phyloP scores from a whole-genome alignment of 2,113 vertebrate species.

The Heterocephalus glaber region DNA sequence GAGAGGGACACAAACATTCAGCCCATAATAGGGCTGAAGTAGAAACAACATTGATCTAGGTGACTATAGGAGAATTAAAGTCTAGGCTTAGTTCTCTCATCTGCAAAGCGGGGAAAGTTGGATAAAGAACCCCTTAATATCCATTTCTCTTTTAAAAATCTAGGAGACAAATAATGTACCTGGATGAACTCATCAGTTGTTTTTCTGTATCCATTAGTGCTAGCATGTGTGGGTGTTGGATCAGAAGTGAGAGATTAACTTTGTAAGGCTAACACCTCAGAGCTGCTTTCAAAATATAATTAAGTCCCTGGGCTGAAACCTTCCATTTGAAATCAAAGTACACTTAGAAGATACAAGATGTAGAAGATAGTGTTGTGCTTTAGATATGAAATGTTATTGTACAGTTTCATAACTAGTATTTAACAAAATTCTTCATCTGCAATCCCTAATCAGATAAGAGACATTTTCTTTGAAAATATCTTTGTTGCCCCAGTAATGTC shows the following conservation, averaged over 20 bases:
- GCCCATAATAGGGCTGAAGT: background rate
- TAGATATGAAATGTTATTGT: background rate
- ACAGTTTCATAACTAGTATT: slow-evolving; percentile 28
- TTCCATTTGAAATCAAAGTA: slow-evolving; percentile 48
- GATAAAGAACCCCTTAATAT: background rate
- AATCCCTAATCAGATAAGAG: background rate
- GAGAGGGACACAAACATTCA: background rate
- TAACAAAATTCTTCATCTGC: background rate
- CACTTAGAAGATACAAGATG: background rate
- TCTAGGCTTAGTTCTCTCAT: background rate
- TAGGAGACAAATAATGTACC: background rate
- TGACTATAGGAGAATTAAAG: background rate
- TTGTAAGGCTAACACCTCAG: background rate
- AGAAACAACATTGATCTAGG: background rate
- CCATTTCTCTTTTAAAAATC: background rate
- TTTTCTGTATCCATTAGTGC: background rate
- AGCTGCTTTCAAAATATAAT: slow-evolving; percentile 57
- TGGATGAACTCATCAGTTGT: background rate
- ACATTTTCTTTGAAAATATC: background rate
- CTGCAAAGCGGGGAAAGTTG: background rate
- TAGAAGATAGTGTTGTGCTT: background rate
- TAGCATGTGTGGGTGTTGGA: background rate
- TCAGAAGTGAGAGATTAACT: background rate
- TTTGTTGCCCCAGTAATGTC: background rate
- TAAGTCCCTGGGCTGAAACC: slow-evolving; percentile 34